Conservation (phyloP, 1,140 invertebrate genomes). For the Euura saliciscinereae region DNA sequence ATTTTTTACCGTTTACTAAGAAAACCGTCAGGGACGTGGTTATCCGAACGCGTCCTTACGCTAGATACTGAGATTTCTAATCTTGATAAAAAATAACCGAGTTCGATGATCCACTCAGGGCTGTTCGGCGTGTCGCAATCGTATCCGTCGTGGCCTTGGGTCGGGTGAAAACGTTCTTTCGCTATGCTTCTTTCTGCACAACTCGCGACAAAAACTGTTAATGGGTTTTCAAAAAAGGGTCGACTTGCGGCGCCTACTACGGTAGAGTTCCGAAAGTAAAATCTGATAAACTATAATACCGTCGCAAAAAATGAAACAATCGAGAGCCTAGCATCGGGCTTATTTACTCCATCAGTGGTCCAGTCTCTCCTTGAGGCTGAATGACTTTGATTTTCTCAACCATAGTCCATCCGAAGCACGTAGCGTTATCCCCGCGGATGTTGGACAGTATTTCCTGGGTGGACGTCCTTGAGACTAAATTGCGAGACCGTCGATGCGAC, state of each 20-base stretch:
- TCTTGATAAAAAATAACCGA: conserved; percentile 39
- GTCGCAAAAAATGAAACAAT: too few relatives aligned
- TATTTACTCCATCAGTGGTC: background rate
- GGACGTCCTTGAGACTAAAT: conserved; percentile 48
- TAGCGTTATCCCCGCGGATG: conserved; percentile 36
- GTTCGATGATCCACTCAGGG: conserved; percentile 39
- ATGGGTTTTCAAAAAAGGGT: too few relatives aligned
- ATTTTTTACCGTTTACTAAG: too few relatives aligned
- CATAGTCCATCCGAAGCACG: background rate
- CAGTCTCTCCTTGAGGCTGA: background rate
- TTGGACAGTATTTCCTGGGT: conserved; percentile 53
- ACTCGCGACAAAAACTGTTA: too few relatives aligned
- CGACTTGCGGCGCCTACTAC: too few relatives aligned
- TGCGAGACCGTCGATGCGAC: background rate
- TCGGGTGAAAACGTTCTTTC: too few relatives aligned
- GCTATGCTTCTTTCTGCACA: too few relatives aligned
- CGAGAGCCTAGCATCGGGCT: too few relatives aligned
- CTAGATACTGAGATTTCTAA: conserved; percentile 60
- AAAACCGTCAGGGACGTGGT: background rate
- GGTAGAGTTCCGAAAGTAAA: too few relatives aligned
- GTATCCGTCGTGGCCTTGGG: background rate
- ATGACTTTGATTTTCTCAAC: conserved; percentile 5
- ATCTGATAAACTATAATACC: too few relatives aligned
- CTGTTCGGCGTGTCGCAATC: conserved; percentile 18
- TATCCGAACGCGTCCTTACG: conserved; percentile 43